These are phyloP conservation scores for Mesocricetus auratus DNA, from an alignment of 2,113 vertebrate genomes.

Conservation along the genomic window DNA sequence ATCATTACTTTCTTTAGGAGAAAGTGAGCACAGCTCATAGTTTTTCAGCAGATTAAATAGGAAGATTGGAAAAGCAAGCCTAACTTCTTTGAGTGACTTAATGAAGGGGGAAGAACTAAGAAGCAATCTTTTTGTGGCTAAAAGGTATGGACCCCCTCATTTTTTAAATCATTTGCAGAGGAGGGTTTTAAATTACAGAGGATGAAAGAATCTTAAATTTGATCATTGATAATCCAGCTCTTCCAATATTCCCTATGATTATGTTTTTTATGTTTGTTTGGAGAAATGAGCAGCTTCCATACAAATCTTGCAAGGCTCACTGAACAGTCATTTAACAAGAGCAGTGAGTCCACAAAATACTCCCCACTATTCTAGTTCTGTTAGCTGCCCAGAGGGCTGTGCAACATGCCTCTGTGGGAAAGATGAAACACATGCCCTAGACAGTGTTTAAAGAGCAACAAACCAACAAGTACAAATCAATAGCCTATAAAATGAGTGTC, in stretches of 20 bases:
- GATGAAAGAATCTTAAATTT: not conserved
- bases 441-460: slow-evolving; percentile 47
- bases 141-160: not conserved
- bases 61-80: not conserved
- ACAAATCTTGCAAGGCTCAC: slow-evolving; percentile 1
- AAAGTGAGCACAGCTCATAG: not conserved
- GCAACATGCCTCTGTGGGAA: not conserved
- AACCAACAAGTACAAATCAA: slow-evolving; percentile 61
- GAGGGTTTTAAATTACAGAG: not conserved
- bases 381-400: not conserved
- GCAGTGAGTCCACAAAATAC: not conserved
- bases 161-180: not conserved
- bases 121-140: not conserved
- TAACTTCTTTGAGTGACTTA: not conserved
- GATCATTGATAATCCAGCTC: not conserved
- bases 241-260: not conserved
- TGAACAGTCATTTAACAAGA: not conserved
- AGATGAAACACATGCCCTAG: slow-evolving; percentile 2
- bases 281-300: not conserved
- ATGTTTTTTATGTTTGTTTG: not conserved
- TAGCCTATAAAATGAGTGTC: slow-evolving; percentile 52
- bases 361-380: not conserved
- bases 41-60: slow-evolving; percentile 32
- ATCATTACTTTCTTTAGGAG: slow-evolving; percentile 1
- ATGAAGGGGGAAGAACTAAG: not conserved